Evolutionary conservation across 2,888 invertebrate species (phyloP), one percentile per base, ranked within the genome.

Genomic region (Nephrotoma guestfalica): DNA sequence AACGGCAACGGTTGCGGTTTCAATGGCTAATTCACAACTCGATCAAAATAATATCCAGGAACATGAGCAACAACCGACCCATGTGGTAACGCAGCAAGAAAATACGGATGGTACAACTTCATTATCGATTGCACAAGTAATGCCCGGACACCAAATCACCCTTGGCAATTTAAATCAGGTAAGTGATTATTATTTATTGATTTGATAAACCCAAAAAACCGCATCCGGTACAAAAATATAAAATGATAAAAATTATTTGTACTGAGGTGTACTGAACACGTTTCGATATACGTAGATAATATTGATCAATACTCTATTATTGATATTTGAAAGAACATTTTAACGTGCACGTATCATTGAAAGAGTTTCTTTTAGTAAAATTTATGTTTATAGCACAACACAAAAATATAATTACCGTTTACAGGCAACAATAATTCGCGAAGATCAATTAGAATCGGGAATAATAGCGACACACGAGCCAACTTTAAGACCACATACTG

Each of bases 141-240:
- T 92, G 89, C 91, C 91, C 88, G 91, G 92, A 86, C 92, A 92
- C 89, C 91, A 91, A 89, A 90, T 92, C 87, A 88, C 88, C 83
- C 89, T 92, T 88, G 91, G 91, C 89, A 91, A 91, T 88, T 89
- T 92, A 86, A 92, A 91, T 90, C 91, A 91, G 91, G 91, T 91
- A 91, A 91, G 91, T 91, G 71, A 51, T 30, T 30, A 43, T 43
- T 51, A 18, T 47, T 47, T 91, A 91, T 89, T 90, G 89, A 89
- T 91, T 91, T 88, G 90, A 90, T 88, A 90, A 41, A 13, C 7
- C 13, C 11, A 13, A 5, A 86, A 41, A 43, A 83, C 47, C n/a
- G 51, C 47, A 42, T 47, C 15, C 71, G n/a, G 18, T 43, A 47
- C 13, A 13, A 47, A 3, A 15, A 15, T 86, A 18, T 45, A 15